Conservation (phyloP, 2,888 invertebrate genomes). For the Agrilus biguttatus region DNA sequence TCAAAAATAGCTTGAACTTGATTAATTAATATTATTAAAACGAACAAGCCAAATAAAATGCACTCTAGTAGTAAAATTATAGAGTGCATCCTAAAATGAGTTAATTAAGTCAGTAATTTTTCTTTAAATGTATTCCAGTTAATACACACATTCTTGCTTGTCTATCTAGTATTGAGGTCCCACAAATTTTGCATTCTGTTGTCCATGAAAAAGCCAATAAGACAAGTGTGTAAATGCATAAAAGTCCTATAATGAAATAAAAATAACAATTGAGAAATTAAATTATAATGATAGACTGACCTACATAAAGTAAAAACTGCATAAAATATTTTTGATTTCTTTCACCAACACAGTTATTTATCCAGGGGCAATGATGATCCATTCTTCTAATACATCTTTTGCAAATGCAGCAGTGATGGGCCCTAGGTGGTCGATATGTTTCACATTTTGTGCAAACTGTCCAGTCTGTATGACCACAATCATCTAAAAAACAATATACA, state of each 20-base stretch:
- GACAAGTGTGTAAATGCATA: constrained; percentile 51
- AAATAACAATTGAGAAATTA: constrained; percentile 2
- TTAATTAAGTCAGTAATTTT: background rate
- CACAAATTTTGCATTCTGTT: constrained; percentile 51
- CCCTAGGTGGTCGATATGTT: constrained; percentile 67
- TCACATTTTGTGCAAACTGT: constrained; percentile 70
- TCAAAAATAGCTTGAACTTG: constrained; percentile 71
- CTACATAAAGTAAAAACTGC: constrained; percentile 73
- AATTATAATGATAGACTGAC: constrained; percentile 11
- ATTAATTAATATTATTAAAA: constrained; percentile 73
- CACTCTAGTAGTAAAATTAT: constrained; percentile 69
- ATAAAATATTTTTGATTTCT: constrained; percentile 85
- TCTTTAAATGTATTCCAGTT: background rate
- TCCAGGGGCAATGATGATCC: constrained; percentile 86
- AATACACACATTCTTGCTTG: constrained; percentile 60
- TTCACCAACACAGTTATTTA: constrained; percentile 88
- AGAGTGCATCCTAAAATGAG: constrained; percentile 57
- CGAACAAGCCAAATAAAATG: constrained; percentile 76
- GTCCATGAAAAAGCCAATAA: constrained; percentile 61
- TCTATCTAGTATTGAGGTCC: constrained; percentile 45
- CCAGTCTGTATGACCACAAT: constrained; percentile 51
- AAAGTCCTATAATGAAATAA: constrained; percentile 25
- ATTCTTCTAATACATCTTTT: constrained; percentile 65
- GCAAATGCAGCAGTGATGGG: constrained; percentile 81
- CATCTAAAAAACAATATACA: constrained; percentile 11